Conservation (phyloP, 1,140 invertebrate genomes). For the Phymastichus coffea region DNA sequence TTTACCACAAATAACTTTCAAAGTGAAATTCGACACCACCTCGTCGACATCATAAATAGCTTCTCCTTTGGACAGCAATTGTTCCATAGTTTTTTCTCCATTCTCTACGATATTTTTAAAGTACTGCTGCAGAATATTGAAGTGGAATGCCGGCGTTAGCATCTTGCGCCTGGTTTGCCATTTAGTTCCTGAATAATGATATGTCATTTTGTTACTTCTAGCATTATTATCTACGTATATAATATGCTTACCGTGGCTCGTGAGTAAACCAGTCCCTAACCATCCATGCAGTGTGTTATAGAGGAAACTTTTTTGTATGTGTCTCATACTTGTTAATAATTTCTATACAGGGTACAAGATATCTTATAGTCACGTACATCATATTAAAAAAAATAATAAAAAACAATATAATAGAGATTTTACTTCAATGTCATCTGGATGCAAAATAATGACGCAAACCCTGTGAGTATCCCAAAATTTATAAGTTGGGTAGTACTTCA, state of each 20-base stretch:
- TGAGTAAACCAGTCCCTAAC: slow-evolving; percentile 67
- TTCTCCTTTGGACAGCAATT: slow-evolving; percentile 48
- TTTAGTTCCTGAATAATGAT: slow-evolving; percentile 65
- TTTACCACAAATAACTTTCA: slow-evolving; percentile 57
- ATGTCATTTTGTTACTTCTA: background rate
- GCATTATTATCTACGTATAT: background rate
- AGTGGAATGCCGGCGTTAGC: too few species aligned
- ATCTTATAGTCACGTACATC: too few species aligned
- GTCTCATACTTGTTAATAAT: slow-evolving; percentile 46
- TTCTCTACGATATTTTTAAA: slow-evolving; percentile 67
- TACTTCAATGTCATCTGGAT: slow-evolving; percentile 41
- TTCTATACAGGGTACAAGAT: too few species aligned
- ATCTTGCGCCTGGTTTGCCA: slow-evolving; percentile 75
- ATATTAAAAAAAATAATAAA: too few species aligned
- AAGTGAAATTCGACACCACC: slow-evolving; percentile 60
- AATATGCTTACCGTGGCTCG: slow-evolving; percentile 46
- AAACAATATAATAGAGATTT: background rate
- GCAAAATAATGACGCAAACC: slow-evolving; percentile 22
- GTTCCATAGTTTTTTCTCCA: slow-evolving; percentile 55
- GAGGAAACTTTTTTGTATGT: slow-evolving; percentile 62
- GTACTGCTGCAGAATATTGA: slow-evolving; percentile 79
- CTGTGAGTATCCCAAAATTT: slow-evolving; percentile 19
- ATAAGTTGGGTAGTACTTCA: slow-evolving; percentile 37
- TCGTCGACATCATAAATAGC: slow-evolving; percentile 59
- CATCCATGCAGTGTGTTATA: slow-evolving; percentile 64